Base-by-base conservation (phyloP, 2,113 vertebrate species). In the Leucopternis melanops region DNA sequence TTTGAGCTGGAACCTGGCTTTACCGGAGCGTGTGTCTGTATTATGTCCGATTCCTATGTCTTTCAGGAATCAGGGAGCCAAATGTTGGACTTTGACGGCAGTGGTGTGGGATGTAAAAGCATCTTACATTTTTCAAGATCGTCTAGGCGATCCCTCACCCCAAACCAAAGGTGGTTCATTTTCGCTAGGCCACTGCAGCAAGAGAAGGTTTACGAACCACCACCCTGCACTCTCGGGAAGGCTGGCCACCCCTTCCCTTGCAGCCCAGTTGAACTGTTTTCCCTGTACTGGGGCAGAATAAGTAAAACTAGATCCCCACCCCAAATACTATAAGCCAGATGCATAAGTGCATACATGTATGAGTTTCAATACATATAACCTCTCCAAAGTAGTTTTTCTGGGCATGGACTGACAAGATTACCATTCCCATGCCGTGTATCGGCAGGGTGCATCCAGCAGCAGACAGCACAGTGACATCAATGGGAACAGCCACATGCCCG, bases 401-500 rank as follows among this genome's bases (percentile, higher is more conserved):
- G 20, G 36, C 23, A 36, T 4, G 3, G 85, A 67, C 47, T 44
- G 59, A 67, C 38, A 75, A 61, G 58, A 69, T 23, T 29, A 78
- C 25, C 18, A 5, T 5, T 49, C 29, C 23, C 34, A 66, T 70
- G 47, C 55, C 18, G 14, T 55, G 15, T n/a, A 34, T 9, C 38
- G 80, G 36, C 15, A 50, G 47, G 20, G 29, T 57, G 25, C 47
- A 87, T 44, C 54, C 44, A 61, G 66, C 59, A 91, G 63, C 84
- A 91, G 81, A 59, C 16, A 69, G 62, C 20, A 44, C 8, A 13
- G 3, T 14, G 23, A 57, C 54, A 82, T n/a, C 58, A 38, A 8
- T 12, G 38, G 44, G n/a, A 73, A 82, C 2, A 90, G 54, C n/a
- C 40, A 25, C 22, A 72, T 0, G 0, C 25, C 27, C 66, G 67